A percentile compares a stretch with the other conserved stretches of the same genome.
Evolutionary conservation across 2,797 vertebrate species (phyloP).

Genomic region (Cheirogaleus major): DNA sequence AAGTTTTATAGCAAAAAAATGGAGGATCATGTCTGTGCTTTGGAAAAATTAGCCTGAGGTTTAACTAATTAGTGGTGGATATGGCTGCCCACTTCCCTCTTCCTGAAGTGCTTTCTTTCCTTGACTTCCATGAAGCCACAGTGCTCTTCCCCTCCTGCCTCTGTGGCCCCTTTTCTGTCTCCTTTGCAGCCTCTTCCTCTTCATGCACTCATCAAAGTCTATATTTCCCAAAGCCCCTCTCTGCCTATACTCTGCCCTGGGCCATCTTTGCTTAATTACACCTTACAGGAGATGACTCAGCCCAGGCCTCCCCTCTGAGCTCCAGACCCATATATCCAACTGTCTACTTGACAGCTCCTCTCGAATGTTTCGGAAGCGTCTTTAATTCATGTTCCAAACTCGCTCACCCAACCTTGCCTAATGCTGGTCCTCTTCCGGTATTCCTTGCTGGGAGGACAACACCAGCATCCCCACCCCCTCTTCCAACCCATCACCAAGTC

Average conservation of each 20-base stretch:
- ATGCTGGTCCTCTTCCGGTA: fast-evolving
- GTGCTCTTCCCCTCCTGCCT: not conserved
- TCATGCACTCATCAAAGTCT: not conserved
- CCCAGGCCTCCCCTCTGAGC: not conserved
- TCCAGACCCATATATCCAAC: conserved; percentile 12
- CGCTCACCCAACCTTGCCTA: not conserved
- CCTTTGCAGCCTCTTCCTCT: not conserved
- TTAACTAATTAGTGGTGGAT: not conserved
- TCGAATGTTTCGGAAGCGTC: not conserved
- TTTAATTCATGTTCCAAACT: conserved; percentile 23
- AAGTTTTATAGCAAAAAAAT: not conserved
- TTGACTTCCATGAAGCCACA: not conserved
- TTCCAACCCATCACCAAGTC: not conserved
- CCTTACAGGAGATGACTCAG: conserved; percentile 3
- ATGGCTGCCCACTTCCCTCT: not conserved
- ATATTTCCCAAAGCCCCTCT: not conserved
- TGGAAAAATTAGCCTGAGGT: not conserved
- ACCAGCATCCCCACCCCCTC: not conserved
- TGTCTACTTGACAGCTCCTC: not conserved
- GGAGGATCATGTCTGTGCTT: not conserved
- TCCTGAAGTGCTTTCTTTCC: not conserved
- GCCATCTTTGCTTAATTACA: conserved; percentile 43
- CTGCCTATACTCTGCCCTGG: not conserved
- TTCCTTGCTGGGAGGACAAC: not conserved
- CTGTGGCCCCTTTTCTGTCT: not conserved